A percentile compares a stretch with the other conserved stretches of the same genome.
phyloP scores from a whole-genome alignment of 2,888 invertebrate genomes.

The Romanomermis culicivorax region DNA sequence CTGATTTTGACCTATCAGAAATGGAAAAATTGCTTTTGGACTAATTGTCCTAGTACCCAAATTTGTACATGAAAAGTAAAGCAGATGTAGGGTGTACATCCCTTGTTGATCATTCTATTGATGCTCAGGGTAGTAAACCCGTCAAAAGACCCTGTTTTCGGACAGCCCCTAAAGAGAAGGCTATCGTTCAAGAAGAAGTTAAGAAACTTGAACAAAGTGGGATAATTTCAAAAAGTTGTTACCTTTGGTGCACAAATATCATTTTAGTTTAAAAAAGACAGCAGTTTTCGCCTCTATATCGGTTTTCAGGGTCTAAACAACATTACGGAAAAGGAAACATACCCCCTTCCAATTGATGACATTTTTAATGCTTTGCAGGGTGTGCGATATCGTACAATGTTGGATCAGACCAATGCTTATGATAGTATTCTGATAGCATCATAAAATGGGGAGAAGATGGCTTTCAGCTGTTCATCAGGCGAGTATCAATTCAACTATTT shows the following conservation, averaged over 20 bases:
- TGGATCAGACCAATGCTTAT: constrained; percentile 14
- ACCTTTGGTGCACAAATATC: constrained; percentile 25
- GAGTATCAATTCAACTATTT: constrained; percentile 18
- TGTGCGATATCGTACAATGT: constrained; percentile 8
- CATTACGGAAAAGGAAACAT: constrained; percentile 12
- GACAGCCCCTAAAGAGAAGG: too few species aligned
- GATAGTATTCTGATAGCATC: constrained; percentile 13
- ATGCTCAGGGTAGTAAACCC: too few species aligned
- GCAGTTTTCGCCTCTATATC: constrained; percentile 14
- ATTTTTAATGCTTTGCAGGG: constrained; percentile 7
- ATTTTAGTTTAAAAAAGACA: constrained; percentile 25
- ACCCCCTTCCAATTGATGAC: constrained; percentile 13
- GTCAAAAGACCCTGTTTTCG: too few species aligned
- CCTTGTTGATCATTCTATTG: too few species aligned
- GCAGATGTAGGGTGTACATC: too few species aligned
- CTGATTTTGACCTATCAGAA: too few species aligned
- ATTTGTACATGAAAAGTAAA: too few species aligned
- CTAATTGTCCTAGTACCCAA: too few species aligned
- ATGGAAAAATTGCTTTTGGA: too few species aligned
- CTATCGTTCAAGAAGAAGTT: too few species aligned
- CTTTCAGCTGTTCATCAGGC: constrained; percentile 14
- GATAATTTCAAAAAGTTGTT: constrained; percentile 15
- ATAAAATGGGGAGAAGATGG: constrained; percentile 14
- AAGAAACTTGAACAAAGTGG: background rate
- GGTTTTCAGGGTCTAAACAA: constrained; percentile 16